Base-by-base conservation (phyloP, 2,888 invertebrate species). In the Diloba caeruleocephala region DNA sequence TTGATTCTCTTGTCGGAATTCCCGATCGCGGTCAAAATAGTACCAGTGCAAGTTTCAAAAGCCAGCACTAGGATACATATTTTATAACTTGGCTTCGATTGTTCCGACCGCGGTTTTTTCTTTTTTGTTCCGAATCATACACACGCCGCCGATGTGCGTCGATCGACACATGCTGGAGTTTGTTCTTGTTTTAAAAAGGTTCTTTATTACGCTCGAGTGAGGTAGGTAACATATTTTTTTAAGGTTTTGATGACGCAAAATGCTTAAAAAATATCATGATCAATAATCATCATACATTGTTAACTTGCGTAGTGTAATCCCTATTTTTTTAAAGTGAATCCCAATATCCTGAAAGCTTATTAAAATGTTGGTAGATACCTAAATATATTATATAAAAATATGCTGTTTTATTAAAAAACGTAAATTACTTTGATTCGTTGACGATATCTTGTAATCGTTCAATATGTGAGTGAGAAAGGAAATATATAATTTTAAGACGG, bases 51-150 rank as follows among this genome's bases (percentile, higher is more conserved):
- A 87, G 86, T 89, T 89, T 85, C 81, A 88, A 92, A 92, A 90
- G 90, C 91, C 87, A 82, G 85, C 80, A 70, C 71, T 80, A 78
- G 83, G 78, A 87, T 93, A 87, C 91, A 93, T 93, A 92, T 93
- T 93, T 93, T 91, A 93, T 92, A 92, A 90, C 87, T 88, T 85
- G 85, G 85, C 89, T 92, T 92, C 93, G 92, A 92, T 92, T 93
- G 92, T 93, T 91, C 92, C 88, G 86, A 82, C 52, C 76, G 85
- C 73, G 87, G 87, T 84, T 84, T 60, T 56, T 55, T 49, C 33
- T 80, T 84, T 85, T 77, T 70, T 73, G 60, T 74, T 60, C 81
- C 81, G 82, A 85, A 89, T 89, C 88, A 87, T 85, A 82, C 83
- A 79, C 83, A 79, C 80, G 80, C 83, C 81, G 82, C 84, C 90